Base-by-base conservation (phyloP, 2,113 vertebrate species). In the Passer domesticus region DNA sequence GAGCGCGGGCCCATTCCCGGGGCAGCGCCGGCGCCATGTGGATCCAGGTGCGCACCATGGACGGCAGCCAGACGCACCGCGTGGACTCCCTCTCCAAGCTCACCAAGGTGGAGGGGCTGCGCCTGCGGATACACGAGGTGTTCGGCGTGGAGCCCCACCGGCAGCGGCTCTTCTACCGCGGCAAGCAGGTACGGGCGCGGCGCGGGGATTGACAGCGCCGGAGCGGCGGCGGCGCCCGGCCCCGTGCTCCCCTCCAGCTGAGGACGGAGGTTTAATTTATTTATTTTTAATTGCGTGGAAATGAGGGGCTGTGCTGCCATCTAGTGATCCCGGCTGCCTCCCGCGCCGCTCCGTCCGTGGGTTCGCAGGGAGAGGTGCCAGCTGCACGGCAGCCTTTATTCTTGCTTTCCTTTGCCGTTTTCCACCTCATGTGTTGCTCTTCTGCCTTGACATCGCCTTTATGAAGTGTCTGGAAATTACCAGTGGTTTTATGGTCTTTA, bases 41-140 rank as follows among this genome's bases (percentile, higher is more conserved):
- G 99, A 99, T 99, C 97, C 99, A 99, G 96, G 99, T 99, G 80
- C 99, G 99, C 44, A 99, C 99, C 89, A 99, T 99, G 99, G 99
- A 99, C 78, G 99, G 99, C 87, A 98, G 98, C 96, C 98, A 98
- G 94, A 98, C 99, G 53, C 99, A 98, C 90, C 98, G 98, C 35
- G 98, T 99, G 84, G 98, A 99, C 96, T 98, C 98, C 19, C 96
- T 99, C 66, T 99, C 99, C 81, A 99, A 99, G 93, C 98, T 99
- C 52, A 99, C 99, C 43, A 99, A 99, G 78, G 99, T 99, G 97
- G 98, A 99, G 7, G 99, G 98, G 68, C 96, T 99, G 47, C 98
- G 99, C 13, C 83, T 98, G 30, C 98, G 98, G 96, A 99, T 99
- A 69, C 88, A 95, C 31, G 98, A 99, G 86, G 97, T 99, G 28